Base-by-base conservation (phyloP, 92 coral and sea anemone genomes). In the Virgularia gustaviana region DNA sequence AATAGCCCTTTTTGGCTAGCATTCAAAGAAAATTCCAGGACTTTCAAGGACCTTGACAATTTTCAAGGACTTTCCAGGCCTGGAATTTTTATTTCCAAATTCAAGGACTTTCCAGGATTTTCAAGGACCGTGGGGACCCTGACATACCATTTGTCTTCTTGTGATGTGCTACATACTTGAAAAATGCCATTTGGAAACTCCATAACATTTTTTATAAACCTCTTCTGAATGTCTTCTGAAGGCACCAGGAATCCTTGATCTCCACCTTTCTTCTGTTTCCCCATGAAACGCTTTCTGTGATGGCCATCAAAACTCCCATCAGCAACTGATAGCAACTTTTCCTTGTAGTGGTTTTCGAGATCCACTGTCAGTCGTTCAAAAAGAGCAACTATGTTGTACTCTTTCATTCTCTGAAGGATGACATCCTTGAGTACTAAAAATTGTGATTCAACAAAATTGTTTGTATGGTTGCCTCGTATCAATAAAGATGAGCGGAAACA, bases 301-400 rank as follows among this genome's bases (percentile, higher is more conserved):
- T 76, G 31, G 54, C 73, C 80, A 47, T 76, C 80, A 76, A 62
- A 76, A 20, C 73, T 63, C 25, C 80, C 73, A 76, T 77, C 81
- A 23, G 52, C 65, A 6, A 77, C 52, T 36, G 81, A 62, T 6
- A 77, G 35, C 9, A 77, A 13, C 39, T 77, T 76, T 19, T 63
- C 80, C 45, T 76, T 76, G 36, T 39, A 76, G 19, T 76, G 71
- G 3, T 76, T 20, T 49, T 62, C 73, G 16, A 76, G 36, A 39
- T 76, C 80, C 20, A 37, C 49, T 32, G 80, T 76, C 39, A 49
- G 73, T 20, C 71, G 57, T 62, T 76, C 72, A 59, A 63, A 16
- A 62, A 76, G 80, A 18, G 42, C 73, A 49, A 76, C 80, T 31
- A 75, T 37, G 42, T 76, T 75, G 63, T 75, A 63, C 27, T 76